Base-by-base conservation (phyloP, 2,888 invertebrate species). In the Trachelus tabidus region DNA sequence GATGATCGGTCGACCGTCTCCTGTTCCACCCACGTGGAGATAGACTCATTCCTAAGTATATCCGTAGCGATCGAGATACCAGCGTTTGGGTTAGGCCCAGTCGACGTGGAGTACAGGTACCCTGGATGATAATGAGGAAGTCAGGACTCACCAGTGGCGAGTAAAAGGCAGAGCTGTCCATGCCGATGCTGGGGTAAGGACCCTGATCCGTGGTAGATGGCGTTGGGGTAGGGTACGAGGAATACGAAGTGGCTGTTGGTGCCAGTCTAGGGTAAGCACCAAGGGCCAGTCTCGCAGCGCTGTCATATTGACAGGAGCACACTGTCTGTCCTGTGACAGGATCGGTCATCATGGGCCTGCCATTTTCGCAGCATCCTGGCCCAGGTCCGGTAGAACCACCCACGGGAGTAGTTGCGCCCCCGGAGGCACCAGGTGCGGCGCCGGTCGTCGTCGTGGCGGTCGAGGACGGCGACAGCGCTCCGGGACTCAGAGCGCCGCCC, bases 101-200 rank as follows among this genome's bases (percentile, higher is more conserved):
- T 15, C 37, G 4, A 40, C 40, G 15, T 1, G 4, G 40, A 40
- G 15, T 40, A 40, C 15, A 40, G 40, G 15, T 4, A 15, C 15
- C 15, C 40, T 40, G 40, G 40, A 40, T 40, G 40, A 40, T 40
- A 40, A 40, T 40, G 40, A 40, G 40, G 40, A 40, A 40, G 40
- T 40, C 40, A 40, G 40, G 89, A 95, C 98, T 95, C 94, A 98
- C 98, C 96, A 98, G 92, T 85, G 98, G 97, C 82, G 98, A 97
- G 93, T 98, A 98, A 93, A 98, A 98, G 78, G 98, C 98, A 75
- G 98, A 98, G 90, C 97, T 97, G 91, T 98, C 98, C 88, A 97
- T 96, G 80, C 97, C 97, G 92, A 98, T 97, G 92, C 97, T 97
- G 75, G 97, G 97, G 91, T 98, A 98, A 71, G 97, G 97, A 91